Evolutionary conservation across 2,888 invertebrate species (phyloP).

Genomic region (Pristionchus exspectatus): DNA sequence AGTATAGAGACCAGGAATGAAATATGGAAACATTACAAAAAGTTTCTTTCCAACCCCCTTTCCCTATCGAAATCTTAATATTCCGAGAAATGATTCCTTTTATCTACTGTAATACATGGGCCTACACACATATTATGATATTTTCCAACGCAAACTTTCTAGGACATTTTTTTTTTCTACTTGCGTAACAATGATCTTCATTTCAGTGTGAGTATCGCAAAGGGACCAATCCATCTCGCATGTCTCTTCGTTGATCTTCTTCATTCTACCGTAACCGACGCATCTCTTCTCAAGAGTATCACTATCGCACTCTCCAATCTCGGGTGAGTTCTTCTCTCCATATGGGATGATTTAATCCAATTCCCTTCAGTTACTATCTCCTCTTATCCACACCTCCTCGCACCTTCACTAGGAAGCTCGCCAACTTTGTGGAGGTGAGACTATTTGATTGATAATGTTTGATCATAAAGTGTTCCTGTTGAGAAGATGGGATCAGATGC

Average conservation of each 20-base stretch:
- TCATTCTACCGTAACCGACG: slow-evolving; percentile 42
- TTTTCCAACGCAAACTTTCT: neutral
- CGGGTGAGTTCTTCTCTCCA: slow-evolving; percentile 11
- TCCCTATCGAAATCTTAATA: too few species aligned
- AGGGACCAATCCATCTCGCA: slow-evolving; percentile 11
- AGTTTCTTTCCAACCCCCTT: too few species aligned
- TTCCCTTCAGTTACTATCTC: slow-evolving; percentile 31
- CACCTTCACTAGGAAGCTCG: slow-evolving; percentile 13
- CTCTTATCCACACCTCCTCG: slow-evolving; percentile 32
- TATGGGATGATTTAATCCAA: neutral
- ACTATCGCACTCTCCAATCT: slow-evolving; percentile 8
- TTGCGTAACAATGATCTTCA: neutral
- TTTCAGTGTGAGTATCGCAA: slow-evolving; percentile 46
- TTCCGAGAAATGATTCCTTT: too few species aligned
- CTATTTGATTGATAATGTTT: neutral
- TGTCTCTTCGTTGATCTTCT: slow-evolving; percentile 50
- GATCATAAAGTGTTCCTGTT: neutral
- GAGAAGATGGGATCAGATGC: slow-evolving; percentile 14
- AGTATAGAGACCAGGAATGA: too few species aligned
- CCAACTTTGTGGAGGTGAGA: slow-evolving; percentile 41
- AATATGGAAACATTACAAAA: too few species aligned
- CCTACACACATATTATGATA: too few species aligned
- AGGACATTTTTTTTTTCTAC: neutral
- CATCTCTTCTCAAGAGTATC: slow-evolving; percentile 38
- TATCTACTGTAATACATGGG: too few species aligned